Conservation (phyloP, 2,797 vertebrate species). For the Pipistrellus nathusii region DNA sequence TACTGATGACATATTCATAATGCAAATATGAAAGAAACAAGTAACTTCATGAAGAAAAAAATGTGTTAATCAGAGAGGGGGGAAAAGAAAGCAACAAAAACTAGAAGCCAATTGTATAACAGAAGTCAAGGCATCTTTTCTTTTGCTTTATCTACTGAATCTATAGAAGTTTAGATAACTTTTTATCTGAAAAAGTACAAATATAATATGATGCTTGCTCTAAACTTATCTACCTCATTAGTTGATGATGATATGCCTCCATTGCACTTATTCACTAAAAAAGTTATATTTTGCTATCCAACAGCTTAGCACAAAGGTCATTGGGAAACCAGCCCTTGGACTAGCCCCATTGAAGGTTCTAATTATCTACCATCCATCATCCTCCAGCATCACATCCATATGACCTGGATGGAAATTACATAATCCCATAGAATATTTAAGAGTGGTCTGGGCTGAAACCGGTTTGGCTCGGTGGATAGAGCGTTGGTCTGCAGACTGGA, state of each 20-base stretch:
- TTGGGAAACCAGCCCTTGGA: too few species aligned
- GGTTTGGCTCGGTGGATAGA: too few species aligned
- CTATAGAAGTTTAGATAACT: background rate
- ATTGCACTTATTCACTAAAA: background rate
- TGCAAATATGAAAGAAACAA: constrained; percentile 54
- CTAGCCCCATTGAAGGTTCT: background rate
- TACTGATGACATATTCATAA: constrained; percentile 43
- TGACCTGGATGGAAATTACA: background rate
- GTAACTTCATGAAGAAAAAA: background rate
- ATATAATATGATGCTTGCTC: background rate
- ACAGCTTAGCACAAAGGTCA: background rate
- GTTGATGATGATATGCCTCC: background rate
- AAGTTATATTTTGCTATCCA: background rate
- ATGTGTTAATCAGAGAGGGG: background rate
- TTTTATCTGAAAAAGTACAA: background rate
- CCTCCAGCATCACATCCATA: background rate
- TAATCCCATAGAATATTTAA: background rate
- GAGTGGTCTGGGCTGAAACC: background rate
- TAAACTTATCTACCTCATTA: background rate
- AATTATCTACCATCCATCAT: background rate
- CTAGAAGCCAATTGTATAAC: background rate
- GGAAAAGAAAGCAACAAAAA: background rate
- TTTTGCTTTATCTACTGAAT: background rate
- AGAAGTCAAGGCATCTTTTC: background rate
- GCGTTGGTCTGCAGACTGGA: too few species aligned